phyloP scores from a whole-genome alignment of 1,140 invertebrate genomes.

The Halotydeus destructor region DNA sequence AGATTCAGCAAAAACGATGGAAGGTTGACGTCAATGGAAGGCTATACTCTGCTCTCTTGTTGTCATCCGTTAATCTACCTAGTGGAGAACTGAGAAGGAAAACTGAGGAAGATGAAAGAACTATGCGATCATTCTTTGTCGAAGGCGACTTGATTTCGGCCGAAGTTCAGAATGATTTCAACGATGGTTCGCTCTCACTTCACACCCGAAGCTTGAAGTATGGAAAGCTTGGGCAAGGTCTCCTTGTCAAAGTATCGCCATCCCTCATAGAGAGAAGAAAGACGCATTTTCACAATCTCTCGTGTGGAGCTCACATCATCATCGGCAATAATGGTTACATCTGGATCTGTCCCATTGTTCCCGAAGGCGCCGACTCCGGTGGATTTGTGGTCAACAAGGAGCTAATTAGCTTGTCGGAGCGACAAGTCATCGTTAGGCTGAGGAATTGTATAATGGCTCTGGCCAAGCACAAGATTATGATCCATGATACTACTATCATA shows the following conservation, averaged over 20 bases:
- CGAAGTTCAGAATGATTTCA: slow-evolving; percentile 79
- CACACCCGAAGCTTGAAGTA: slow-evolving; percentile 92
- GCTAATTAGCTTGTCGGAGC: slow-evolving; percentile 38
- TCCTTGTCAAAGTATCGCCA: slow-evolving; percentile 72
- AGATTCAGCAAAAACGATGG: slow-evolving; percentile 63
- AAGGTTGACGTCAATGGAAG: slow-evolving; percentile 83
- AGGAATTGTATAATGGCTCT: slow-evolving; percentile 72
- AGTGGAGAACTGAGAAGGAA: slow-evolving; percentile 80
- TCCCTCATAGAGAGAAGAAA: slow-evolving; percentile 82
- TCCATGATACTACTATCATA: slow-evolving; percentile 47
- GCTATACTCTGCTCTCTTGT: slow-evolving; percentile 60
- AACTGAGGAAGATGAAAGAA: slow-evolving; percentile 87
- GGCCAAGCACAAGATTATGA: slow-evolving; percentile 56
- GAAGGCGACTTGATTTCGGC: slow-evolving; percentile 82
- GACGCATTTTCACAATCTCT: slow-evolving; percentile 83
- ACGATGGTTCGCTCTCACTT: slow-evolving; percentile 73
- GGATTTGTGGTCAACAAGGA: slow-evolving; percentile 61
- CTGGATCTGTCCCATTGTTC: slow-evolving; percentile 58
- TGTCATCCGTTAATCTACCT: slow-evolving; percentile 89
- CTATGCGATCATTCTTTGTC: slow-evolving; percentile 81
- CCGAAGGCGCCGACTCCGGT: slow-evolving; percentile 43
- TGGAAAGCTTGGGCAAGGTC: slow-evolving; percentile 77
- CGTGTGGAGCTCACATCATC: slow-evolving; percentile 71
- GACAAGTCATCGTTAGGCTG: slow-evolving; percentile 61
- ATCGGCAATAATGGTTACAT: slow-evolving; percentile 92